These are phyloP conservation scores for Neomonachus schauinslandi DNA, from an alignment of 2,113 vertebrate species.

Conservation along the genomic window DNA sequence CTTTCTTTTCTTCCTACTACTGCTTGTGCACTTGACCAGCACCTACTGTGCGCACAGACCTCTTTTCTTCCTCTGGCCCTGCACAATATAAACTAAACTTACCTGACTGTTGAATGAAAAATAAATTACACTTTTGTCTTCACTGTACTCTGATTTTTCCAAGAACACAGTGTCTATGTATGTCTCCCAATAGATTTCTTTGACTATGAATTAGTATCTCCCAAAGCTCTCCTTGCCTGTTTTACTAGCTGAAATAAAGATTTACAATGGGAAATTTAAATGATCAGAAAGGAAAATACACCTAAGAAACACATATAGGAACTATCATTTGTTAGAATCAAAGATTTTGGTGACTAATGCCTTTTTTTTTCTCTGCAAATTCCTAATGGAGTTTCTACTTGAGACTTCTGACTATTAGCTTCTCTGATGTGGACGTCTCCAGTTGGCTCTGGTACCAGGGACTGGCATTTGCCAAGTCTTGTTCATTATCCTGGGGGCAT, in stretches of 20 bases:
- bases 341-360: not conserved
- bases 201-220: not conserved
- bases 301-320: not conserved
- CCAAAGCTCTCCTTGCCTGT: not conserved
- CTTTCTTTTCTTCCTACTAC: not conserved
- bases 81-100: not conserved
- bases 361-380: not conserved
- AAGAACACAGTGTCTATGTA: not conserved
- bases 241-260: constrained; percentile 46
- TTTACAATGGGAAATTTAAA: not conserved
- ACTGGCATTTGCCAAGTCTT: constrained; percentile 52
- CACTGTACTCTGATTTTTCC: not conserved
- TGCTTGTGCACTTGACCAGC: not conserved
- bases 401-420: not conserved
- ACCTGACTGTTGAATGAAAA: not conserved
- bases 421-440: not conserved
- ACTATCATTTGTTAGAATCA: constrained; percentile 16
- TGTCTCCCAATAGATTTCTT: not conserved
- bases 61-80: not conserved
- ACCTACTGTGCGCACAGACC: fast-evolving
- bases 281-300: not conserved
- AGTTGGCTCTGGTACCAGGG: not conserved
- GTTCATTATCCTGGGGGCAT: not conserved
- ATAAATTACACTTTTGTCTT: not conserved
- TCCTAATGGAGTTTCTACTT: not conserved